Evolutionary conservation across 92 coral and sea anemone species (phyloP).

Genomic region (Paragorgia papillata): DNA sequence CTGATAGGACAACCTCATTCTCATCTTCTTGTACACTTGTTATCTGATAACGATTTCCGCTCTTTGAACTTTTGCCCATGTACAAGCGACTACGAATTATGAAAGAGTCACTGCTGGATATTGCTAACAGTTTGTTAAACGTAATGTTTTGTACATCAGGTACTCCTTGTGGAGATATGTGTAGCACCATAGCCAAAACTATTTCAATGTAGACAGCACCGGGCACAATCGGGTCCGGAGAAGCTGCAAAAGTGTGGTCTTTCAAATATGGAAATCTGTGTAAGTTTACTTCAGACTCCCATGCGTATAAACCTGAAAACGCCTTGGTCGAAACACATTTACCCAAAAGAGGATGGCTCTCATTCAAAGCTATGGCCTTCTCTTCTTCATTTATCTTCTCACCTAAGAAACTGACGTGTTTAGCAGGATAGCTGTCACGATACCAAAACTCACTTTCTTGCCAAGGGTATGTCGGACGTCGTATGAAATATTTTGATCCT

Average conservation of each 20-base stretch:
- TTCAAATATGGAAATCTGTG: constrained; percentile 53
- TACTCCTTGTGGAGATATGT: constrained; percentile 11
- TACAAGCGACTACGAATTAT: not conserved
- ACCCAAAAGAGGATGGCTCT: constrained; percentile 6
- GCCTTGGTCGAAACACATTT: constrained; percentile 39
- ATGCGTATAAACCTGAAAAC: constrained; percentile 63
- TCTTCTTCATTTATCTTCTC: no score
- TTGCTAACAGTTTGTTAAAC: not conserved
- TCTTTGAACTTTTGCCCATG: not conserved
- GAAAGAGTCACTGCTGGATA: not conserved
- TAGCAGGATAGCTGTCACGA: no score
- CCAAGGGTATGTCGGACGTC: constrained; percentile 25
- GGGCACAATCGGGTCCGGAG: constrained; percentile 19
- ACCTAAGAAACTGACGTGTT: no score
- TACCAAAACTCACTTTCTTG: no score
- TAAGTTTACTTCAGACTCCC: constrained; percentile 65
- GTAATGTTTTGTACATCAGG: constrained; percentile 47
- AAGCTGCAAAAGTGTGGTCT: constrained; percentile 58
- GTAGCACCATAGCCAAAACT: no score
- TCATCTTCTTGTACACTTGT: not conserved
- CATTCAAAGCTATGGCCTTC: no score
- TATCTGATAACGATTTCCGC: constrained; percentile 18
- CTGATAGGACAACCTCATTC: constrained; percentile 18
- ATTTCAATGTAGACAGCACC: no score
- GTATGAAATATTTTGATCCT: constrained; percentile 45